These are phyloP conservation scores for Branchipolynoe longqiensis DNA, from an alignment of 2,888 invertebrate species.

Conservation along the genomic window DNA sequence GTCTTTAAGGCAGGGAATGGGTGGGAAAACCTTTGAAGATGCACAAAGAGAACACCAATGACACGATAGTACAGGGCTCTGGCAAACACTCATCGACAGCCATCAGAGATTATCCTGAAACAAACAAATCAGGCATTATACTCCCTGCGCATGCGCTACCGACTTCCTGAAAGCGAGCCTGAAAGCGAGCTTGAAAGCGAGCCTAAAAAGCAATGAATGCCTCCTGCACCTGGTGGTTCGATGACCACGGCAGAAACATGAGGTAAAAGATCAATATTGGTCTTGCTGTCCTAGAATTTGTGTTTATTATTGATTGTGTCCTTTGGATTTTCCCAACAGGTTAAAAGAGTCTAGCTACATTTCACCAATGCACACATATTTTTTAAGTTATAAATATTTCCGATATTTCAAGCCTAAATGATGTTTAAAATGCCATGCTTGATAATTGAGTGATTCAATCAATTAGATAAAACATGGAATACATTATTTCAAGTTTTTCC, in stretches of 20 bases:
- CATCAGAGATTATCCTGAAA: background rate
- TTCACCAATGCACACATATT: background rate
- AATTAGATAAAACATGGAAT: too few species aligned
- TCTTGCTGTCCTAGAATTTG: background rate
- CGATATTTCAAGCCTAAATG: background rate
- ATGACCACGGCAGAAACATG: background rate
- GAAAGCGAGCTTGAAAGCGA: conserved; percentile 36
- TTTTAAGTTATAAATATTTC: background rate
- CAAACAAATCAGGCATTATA: background rate
- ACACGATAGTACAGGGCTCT: too few species aligned
- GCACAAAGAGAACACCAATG: too few species aligned
- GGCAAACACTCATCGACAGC: too few species aligned
- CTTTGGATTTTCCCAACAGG: background rate
- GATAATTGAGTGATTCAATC: background rate
- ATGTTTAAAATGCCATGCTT: background rate
- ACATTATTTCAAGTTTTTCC: too few species aligned
- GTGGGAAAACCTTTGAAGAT: too few species aligned
- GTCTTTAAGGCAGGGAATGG: too few species aligned
- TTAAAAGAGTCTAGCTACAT: background rate
- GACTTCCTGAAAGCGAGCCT: conserved; percentile 12
- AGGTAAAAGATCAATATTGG: background rate
- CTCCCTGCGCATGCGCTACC: conserved; percentile 16
- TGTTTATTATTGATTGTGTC: background rate
- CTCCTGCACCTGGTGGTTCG: background rate
- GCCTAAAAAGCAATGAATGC: background rate